Base-by-base conservation (phyloP, 2,888 invertebrate genomes). In the Troides oblongomaculatus region DNA sequence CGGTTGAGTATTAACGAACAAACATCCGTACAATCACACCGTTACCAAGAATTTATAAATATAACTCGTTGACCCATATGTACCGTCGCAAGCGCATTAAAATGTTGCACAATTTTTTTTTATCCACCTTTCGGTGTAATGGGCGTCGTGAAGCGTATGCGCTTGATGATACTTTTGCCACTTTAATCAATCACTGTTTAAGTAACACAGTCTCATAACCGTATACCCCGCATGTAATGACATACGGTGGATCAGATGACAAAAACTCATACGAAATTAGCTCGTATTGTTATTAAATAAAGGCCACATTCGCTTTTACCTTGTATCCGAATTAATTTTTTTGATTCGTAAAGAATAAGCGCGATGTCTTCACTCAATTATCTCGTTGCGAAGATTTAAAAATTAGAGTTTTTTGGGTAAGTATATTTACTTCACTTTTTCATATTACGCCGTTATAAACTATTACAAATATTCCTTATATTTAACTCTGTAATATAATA, bases 1-100 rank as follows among this genome's bases (percentile, higher is more conserved):
- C 76, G 81, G 81, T 77, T 74, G 80, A 85, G 82, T 84, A 79
- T 74, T 75, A 79, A 79, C 77, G 79, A 77, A 78, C 83, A 88
- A 90, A 89, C 88, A 89, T 89, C 89, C 89, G 86, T 74, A 83
- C 85, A 84, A 84, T 85, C 85, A 80, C 80, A 82, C 79, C 80
- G 82, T 89, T 89, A 74, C 90, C 77, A 77, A 85, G 90, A 89
- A 91, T 85, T 87, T 85, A 87, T 86, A 87, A 86, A 87, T 83
- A 84, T 81, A 82, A 79, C 82, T 80, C 80, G 78, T 74, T 88
- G 87, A 88, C 92, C 91, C 84, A 90, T 63, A 63, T 89, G 86
- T 90, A 75, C 78, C 77, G 78, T 73, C 79, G 87, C 87, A 85
- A 83, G 81, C 80, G 83, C 84, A 87, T 88, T 83, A 86, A 85